A percentile compares a stretch with the other conserved stretches of the same genome.
Evolutionary conservation across 2,797 vertebrate genomes (phyloP).

Genomic region (Apogon hyalosoma): DNA sequence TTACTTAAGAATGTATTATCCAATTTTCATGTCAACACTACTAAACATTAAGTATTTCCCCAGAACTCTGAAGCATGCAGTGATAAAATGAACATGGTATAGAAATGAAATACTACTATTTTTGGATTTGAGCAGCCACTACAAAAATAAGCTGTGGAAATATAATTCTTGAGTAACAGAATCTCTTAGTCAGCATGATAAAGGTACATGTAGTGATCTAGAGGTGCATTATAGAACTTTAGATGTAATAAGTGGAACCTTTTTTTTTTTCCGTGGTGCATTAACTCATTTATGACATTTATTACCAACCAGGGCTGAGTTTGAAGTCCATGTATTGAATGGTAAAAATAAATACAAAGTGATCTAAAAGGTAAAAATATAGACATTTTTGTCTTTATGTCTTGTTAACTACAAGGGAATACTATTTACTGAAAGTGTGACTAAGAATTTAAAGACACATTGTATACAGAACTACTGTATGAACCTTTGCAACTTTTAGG

Average conservation of each 20-base stretch:
- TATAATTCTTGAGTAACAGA: constrained; percentile 22
- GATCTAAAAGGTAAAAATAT: too few relatives aligned
- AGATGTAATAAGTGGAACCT: constrained; percentile 2
- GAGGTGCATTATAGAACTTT: constrained; percentile 6
- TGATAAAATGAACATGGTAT: constrained; percentile 15
- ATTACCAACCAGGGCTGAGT: constrained; percentile 1
- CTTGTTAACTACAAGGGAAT: background rate
- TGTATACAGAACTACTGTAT: background rate
- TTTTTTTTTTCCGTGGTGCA: constrained; percentile 4
- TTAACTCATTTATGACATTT: constrained; percentile 27
- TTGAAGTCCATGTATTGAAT: background rate
- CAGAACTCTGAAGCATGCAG: background rate
- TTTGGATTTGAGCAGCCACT: background rate
- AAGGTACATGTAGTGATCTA: background rate
- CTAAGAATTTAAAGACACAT: background rate
- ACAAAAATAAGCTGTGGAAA: constrained; percentile 18
- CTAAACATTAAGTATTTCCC: constrained; percentile 6
- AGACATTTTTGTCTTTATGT: background rate
- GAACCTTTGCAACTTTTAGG: background rate
- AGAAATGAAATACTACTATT: constrained; percentile 2
- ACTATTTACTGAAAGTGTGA: too few relatives aligned
- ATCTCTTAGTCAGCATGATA: constrained; percentile 8
- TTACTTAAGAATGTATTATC: constrained; percentile 26
- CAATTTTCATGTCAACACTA: constrained; percentile 1
- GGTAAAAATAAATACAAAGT: background rate